Percentiles rank a stretch among this genome's conserved stretches.
Evolutionary conservation across 2,113 vertebrate species (phyloP).

Genomic region (Heterochromis multidens): DNA sequence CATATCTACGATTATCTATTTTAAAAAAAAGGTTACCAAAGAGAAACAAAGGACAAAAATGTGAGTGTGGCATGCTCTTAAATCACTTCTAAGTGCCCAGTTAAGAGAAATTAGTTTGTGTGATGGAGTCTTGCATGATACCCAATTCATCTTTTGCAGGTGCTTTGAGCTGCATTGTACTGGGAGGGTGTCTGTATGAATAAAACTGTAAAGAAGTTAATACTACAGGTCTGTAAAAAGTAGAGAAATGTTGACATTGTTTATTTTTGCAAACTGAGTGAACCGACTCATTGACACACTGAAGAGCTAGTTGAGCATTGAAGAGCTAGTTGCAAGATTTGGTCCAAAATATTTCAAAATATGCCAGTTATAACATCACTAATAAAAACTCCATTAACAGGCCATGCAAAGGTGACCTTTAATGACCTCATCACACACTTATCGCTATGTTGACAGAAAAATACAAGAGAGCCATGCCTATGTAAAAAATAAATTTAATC

Average conservation of each 20-base stretch:
- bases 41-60: background rate
- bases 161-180: background rate
- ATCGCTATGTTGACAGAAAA: background rate
- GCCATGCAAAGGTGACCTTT: background rate
- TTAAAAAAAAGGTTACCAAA: background rate
- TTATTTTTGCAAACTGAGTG: background rate
- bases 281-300: too few species aligned
- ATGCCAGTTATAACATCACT: background rate
- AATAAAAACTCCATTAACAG: accelerated
- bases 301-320: too few species aligned
- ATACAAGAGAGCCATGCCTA: background rate
- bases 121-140: background rate
- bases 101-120: background rate
- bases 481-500: constrained; percentile 67
- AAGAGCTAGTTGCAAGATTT: background rate
- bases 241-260: background rate
- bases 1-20: background rate
- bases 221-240: background rate
- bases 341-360: background rate
- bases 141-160: background rate
- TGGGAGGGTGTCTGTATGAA: background rate
- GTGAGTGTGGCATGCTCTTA: background rate
- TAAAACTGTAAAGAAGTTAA: background rate
- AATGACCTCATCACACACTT: background rate
- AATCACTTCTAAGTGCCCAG: background rate